Conservation (phyloP, 2,113 vertebrate species). For the Greenwoodochromis staneri region DNA sequence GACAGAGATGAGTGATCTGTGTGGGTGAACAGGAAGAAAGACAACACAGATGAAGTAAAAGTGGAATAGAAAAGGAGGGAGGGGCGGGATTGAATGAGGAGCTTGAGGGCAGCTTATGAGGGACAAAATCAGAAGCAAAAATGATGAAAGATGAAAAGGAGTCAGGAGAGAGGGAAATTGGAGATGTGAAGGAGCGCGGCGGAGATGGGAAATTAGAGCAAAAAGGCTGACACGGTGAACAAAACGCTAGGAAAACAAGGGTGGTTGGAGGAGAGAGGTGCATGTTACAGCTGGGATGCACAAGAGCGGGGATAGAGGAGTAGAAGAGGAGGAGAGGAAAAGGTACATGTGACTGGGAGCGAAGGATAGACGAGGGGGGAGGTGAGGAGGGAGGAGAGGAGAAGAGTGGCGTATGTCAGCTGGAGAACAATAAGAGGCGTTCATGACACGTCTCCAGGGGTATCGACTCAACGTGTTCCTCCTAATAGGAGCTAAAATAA, state of each 20-base stretch:
- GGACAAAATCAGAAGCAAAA: not conserved
- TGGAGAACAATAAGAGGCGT: conserved; percentile 62
- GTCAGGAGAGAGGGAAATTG: not conserved
- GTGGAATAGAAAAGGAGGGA: not conserved
- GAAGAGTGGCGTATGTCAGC: conserved; percentile 37
- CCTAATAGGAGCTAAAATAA: conserved; percentile 58
- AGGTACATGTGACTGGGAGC: conserved; percentile 36
- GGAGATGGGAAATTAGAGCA: not conserved
- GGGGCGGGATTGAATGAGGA: not conserved
- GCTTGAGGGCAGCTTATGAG: not conserved
- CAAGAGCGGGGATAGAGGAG: not conserved
- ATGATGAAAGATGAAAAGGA: not conserved
- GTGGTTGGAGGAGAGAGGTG: conserved; percentile 6
- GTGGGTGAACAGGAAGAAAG: conserved; percentile 11
- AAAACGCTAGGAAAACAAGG: not conserved
- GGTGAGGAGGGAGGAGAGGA: not conserved
- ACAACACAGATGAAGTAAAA: not conserved
- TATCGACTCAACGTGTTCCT: conserved; percentile 29
- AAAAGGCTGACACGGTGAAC: not conserved
- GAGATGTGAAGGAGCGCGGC: not conserved
- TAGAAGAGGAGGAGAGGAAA: not conserved
- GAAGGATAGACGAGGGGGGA: not conserved
- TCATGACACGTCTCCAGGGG: conserved; percentile 57
- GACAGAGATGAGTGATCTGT: conserved; percentile 28
- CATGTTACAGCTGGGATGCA: conserved; percentile 12